Base-by-base conservation (phyloP, 2,113 vertebrate genomes). In the Sapayoa aenigma region DNA sequence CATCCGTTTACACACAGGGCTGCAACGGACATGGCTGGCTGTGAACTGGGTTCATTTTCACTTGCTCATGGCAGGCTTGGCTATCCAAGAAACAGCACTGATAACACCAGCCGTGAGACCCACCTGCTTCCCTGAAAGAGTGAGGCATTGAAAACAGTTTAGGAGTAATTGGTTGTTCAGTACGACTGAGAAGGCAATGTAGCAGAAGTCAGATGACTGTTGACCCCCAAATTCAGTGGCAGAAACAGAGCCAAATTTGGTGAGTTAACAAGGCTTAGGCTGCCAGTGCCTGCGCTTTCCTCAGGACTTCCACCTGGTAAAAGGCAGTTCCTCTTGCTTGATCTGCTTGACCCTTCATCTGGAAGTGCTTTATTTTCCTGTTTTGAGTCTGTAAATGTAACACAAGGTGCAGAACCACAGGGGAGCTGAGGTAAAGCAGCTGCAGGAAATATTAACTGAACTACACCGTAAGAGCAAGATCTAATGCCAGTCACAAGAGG, bases 391-490 rank as follows among this genome's bases (percentile, higher is more conserved):
- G 60, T 71, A 88, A 90, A 75, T 39, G 75, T 52, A 89, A 69
- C 59, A 63, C 39, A 50, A 78, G 83, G 44, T 75, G 66, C 76
- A 94, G 76, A 94, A 75, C 79, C 66, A 25, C 80, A 74, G 65
- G 37, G 39, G 47, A 92, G 52, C 42, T 81, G 90, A 86, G 55
- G 74, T 46, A 80, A 93, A 95, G 82, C 62, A 95, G 58, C 88
- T 83, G 55, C 76, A 85, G 85, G 86, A 90, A 96, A 90, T 85
- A 84, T 37, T 81, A 90, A 84, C 90, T 69, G 62, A 93, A 69
- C 52, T 79, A 49, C 73, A 68, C 11, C 2, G 0, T 42, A 35
- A 56, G 74, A 92, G 50, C 56, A 75, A 84, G 60, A 72, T 56
- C 76, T 84, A 49, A 27, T 59, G 46, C 56, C 0, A 0, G 19